Evolutionary conservation across 2,797 vertebrate species (phyloP).

Genomic region (Gallinago stenura): DNA sequence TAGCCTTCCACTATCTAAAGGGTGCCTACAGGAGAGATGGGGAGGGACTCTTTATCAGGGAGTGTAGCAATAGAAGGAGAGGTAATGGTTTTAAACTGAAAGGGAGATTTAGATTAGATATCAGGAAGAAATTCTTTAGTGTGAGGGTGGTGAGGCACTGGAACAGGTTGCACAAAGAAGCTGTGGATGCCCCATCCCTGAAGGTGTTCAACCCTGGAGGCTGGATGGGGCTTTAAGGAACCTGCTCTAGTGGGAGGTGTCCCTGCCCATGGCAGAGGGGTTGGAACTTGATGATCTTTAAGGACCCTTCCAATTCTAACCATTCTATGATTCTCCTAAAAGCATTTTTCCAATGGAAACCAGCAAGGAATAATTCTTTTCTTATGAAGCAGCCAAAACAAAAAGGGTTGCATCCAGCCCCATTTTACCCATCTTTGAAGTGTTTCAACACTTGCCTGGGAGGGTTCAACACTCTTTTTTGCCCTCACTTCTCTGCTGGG

Average conservation of each 20-base stretch:
- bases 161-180: no score
- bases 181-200: no score
- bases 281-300: background rate
- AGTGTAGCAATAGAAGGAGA: no score
- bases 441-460: background rate
- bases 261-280: background rate
- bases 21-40: no score
- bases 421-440: background rate
- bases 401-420: background rate
- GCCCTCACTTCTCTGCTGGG: background rate
- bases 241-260: background rate
- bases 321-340: background rate
- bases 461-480: background rate
- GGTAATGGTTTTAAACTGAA: no score
- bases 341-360: background rate
- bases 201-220: no score
- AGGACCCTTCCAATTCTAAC: background rate
- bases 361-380: background rate
- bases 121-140: no score
- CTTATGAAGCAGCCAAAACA: background rate
- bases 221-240: no score
- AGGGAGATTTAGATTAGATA: no score
- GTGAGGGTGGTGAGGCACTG: no score
- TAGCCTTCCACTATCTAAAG: no score
- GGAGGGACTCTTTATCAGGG: no score